Evolutionary conservation across 2,888 invertebrate genomes (phyloP), one percentile per base, ranked within the genome.

Genomic region (Tromatobia lineatoria): DNA sequence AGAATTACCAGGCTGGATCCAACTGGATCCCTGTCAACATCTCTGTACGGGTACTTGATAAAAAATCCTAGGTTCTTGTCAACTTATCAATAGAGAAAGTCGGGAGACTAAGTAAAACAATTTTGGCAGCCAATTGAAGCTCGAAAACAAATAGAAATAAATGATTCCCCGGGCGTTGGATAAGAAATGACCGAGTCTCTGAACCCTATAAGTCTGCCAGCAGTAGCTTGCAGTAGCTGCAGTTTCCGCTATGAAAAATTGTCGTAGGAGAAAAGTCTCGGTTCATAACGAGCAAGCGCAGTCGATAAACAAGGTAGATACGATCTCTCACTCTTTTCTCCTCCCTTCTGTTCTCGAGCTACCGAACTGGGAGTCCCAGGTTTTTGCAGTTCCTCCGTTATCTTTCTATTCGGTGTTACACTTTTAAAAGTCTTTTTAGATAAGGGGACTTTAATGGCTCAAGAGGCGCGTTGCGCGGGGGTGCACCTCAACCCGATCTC

Each of bases 381-480:
- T 85, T 87, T 88, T 77, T 67, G 75, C 66, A 69, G 71, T 71
- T 70, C 66, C 73, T 74, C 86, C 81, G 83, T 81, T 89, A 86
- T 87, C 87, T 88, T 89, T 87, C 86, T 88, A 89, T 89, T 90
- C 86, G 84, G 87, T 85, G 87, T 90, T 89, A 88, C 88, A 90
- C 88, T 90, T 91, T 91, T 90, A 89, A 90, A 90, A 89, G 88
- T 89, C 85, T 89, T 91, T 88, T 89, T 88, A 90, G 91, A 92
- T 92, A 92, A 92, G 88, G 85, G 83, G 85, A 90, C 87, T 90
- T 89, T 90, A 91, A 91, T 90, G 89, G 90, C 88, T 86, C 80
- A 88, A 88, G 87, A 87, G 87, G 87, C 87, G 75, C 78, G 71
- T 66, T 52, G 67, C 18, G 29, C 6, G 47, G 50, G 54, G 71